Base-by-base conservation (phyloP, 2,888 invertebrate species). In the Diachrysia chrysitis region DNA sequence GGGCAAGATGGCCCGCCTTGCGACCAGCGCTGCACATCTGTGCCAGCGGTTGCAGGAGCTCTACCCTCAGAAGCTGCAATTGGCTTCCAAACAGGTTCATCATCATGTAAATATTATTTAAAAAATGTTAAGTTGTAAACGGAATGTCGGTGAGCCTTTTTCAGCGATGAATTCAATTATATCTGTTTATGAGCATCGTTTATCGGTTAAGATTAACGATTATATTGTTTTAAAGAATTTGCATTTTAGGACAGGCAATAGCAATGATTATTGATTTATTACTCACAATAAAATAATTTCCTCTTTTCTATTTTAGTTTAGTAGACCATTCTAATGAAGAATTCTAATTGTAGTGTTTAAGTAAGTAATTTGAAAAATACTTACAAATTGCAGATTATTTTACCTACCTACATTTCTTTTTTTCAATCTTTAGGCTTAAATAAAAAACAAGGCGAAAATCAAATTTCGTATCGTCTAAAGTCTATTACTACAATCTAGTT, bases 41-140 rank as follows among this genome's bases (percentile, higher is more conserved):
- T 94, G 90, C 78, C 95, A 95, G 77, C 85, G 93, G 46, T 82
- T 95, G n/a, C 93, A 93, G 83, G 95, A 95, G 80, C 63, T 95
- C 73, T 93, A 94, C 66, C 94, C 95, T 16, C 90, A 91, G 68
- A 94, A 92, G 69, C 67, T 93, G 66, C 89, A 88, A 62, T 75
- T 93, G 65, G 78, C 87, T 0, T 86, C 86, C 23, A 92, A 92
- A 65, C 87, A 86, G 91, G 94, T 92, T 70, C 76, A 79, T 70
- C 76, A 79, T 46, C 66, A 79, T 51, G 76, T 76, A 70, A 76
- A 70, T 79, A 65, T 58, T 14, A 58, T 61, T 55, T n/a, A n/a
- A 12, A 25, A 61, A 60, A 10, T 23, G 23, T 10, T 21, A 32
- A 10, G 32, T 21, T 9, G 12, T 3, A 21, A 10, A 21, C 19